Conservation (phyloP, 2,797 vertebrate genomes). For the Margarornis squamiger region DNA sequence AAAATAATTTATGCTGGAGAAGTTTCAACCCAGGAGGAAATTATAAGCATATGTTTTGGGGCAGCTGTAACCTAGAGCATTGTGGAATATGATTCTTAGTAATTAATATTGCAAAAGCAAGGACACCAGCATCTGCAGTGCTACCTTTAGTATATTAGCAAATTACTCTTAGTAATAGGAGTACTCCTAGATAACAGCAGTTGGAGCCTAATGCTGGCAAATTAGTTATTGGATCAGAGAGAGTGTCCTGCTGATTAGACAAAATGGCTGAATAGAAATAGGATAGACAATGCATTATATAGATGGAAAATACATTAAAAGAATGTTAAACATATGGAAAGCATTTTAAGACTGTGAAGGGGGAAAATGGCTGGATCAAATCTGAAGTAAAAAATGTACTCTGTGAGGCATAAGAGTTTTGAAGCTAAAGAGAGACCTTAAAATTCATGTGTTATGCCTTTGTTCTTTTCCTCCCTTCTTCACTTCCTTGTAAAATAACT, state of each 20-base stretch:
- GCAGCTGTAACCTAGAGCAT: slow-evolving; percentile 40
- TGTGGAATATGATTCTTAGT: slow-evolving; percentile 44
- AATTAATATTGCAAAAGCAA: slow-evolving; percentile 63
- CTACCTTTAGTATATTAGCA: slow-evolving; percentile 36
- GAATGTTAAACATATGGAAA: slow-evolving; percentile 46
- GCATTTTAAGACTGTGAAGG: not conserved
- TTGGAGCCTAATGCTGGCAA: not conserved
- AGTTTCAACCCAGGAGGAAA: slow-evolving; percentile 48
- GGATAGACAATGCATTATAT: not conserved
- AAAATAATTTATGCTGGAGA: slow-evolving; percentile 63
- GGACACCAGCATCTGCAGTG: not conserved
- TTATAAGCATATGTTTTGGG: slow-evolving; percentile 53
- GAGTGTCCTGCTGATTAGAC: not conserved
- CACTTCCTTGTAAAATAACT: not conserved
- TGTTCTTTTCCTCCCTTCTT: not conserved
- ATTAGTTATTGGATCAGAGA: not conserved
- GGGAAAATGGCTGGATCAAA: not conserved
- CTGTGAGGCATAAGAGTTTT: not conserved
- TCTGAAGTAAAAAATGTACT: not conserved
- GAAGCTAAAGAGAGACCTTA: not conserved
- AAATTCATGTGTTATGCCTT: not conserved
- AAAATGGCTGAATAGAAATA: slow-evolving; percentile 29
- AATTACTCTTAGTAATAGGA: slow-evolving; percentile 39
- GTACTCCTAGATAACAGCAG: slow-evolving; percentile 8
- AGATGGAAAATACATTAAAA: slow-evolving; percentile 3